Evolutionary conservation across 2,797 vertebrate genomes (phyloP).

Genomic region (Eulemur albifrons): DNA sequence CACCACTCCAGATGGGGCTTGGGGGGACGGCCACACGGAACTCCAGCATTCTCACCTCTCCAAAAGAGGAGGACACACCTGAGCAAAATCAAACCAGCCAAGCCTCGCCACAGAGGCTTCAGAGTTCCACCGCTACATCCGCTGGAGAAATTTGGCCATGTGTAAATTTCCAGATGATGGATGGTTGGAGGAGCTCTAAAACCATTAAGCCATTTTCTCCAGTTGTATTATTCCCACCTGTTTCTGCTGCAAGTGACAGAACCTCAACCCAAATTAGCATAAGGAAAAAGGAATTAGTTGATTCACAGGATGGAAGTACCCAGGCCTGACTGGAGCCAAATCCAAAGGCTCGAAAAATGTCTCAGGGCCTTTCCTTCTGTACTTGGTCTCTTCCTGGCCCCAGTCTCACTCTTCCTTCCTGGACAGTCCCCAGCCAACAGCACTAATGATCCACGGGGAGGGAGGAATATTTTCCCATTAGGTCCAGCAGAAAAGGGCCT

Average conservation of each 20-base stretch:
- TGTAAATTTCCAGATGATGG: background rate
- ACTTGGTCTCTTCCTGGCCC: background rate
- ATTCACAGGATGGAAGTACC: background rate
- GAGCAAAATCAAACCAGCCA: background rate
- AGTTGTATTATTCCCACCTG: background rate
- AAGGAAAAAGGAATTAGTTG: background rate
- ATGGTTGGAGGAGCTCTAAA: background rate
- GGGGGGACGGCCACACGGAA: too few species aligned
- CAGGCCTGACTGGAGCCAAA: background rate
- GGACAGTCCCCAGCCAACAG: background rate
- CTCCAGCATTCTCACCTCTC: background rate
- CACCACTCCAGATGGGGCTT: background rate
- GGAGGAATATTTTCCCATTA: background rate
- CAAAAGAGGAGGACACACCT: fast-evolving
- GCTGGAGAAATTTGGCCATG: background rate
- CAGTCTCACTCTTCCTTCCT: background rate
- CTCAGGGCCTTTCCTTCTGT: fast-evolving
- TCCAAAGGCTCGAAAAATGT: background rate
- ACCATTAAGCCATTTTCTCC: background rate
- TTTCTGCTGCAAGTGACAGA: background rate
- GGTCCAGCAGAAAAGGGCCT: background rate
- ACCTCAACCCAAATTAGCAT: background rate
- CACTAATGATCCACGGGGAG: background rate
- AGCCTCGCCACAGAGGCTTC: fast-evolving
- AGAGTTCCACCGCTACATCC: fast-evolving